Evolutionary conservation across 2,113 vertebrate genomes (phyloP).

Genomic region (Potamarius usumacintae): DNA sequence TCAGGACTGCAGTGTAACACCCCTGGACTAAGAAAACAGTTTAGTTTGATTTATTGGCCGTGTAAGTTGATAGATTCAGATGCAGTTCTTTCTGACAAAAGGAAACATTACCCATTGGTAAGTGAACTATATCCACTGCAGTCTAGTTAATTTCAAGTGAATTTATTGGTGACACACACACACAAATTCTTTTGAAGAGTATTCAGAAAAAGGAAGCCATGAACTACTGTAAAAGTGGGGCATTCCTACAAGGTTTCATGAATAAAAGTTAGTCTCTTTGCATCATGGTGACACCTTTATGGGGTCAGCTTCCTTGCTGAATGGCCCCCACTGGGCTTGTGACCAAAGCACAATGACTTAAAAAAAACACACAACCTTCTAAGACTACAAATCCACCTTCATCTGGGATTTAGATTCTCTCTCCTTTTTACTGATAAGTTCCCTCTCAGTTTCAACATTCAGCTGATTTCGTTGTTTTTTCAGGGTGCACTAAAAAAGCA

Average conservation of each 20-base stretch:
- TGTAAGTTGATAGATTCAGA: slow-evolving; percentile 37
- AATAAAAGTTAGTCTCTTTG: slow-evolving; percentile 30
- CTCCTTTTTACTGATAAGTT: slow-evolving; percentile 46
- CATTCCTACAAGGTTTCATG: slow-evolving; percentile 32
- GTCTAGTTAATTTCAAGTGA: slow-evolving; percentile 1
- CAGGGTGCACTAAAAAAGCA: slow-evolving; percentile 1
- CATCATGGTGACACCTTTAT: slow-evolving; percentile 46
- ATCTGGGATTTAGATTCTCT: slow-evolving; percentile 33
- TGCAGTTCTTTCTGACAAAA: slow-evolving; percentile 34
- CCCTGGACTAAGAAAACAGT: slow-evolving; percentile 3
- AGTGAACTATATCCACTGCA: neutral
- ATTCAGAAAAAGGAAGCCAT: slow-evolving; percentile 14
- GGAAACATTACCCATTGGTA: neutral
- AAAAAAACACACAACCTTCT: slow-evolving; percentile 17
- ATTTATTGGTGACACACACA: slow-evolving; percentile 23
- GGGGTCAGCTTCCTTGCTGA: slow-evolving; percentile 24
- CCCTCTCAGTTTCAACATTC: slow-evolving; percentile 27
- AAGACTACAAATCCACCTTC: slow-evolving; percentile 8
- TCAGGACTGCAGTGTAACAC: neutral
- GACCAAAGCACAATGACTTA: slow-evolving; percentile 28
- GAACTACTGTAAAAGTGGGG: slow-evolving; percentile 6
- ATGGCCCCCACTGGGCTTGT: slow-evolving; percentile 24
- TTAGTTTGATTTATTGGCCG: slow-evolving; percentile 49
- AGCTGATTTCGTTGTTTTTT: neutral
- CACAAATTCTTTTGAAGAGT: slow-evolving; percentile 21